These are phyloP conservation scores for Phoebastria nigripes DNA, from an alignment of 2,797 vertebrate genomes.

Conservation along the genomic window DNA sequence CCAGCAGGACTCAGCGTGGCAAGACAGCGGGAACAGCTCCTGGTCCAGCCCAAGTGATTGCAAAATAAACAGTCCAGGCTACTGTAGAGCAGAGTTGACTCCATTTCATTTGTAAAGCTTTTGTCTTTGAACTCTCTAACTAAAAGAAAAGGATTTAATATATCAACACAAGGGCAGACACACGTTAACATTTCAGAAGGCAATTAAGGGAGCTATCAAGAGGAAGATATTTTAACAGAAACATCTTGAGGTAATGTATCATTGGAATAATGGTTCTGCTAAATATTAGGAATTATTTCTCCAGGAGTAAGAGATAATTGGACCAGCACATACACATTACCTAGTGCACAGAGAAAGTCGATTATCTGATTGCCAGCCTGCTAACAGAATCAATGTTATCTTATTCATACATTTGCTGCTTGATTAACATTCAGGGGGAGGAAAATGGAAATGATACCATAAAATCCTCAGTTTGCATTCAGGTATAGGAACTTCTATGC, in stretches of 20 bases:
- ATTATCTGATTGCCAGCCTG: not conserved
- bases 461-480: conserved; percentile 2
- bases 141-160: not conserved
- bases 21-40: not conserved
- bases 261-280: not conserved
- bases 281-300: not conserved
- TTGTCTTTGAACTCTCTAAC: not conserved
- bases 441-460: not conserved
- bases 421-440: not conserved
- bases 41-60: not conserved
- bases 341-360: not conserved
- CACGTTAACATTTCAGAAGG: not conserved
- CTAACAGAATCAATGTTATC: not conserved
- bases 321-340: not conserved
- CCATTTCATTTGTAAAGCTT: not conserved
- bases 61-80: not conserved
- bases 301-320: not conserved
- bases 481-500: not conserved
- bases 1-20: not conserved
- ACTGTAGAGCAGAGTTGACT: not conserved
- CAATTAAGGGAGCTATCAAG: not conserved
- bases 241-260: not conserved
- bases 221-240: not conserved
- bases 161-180: not conserved
- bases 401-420: not conserved